Conservation (phyloP, 2,113 vertebrate species). For the Clupea harengus region DNA sequence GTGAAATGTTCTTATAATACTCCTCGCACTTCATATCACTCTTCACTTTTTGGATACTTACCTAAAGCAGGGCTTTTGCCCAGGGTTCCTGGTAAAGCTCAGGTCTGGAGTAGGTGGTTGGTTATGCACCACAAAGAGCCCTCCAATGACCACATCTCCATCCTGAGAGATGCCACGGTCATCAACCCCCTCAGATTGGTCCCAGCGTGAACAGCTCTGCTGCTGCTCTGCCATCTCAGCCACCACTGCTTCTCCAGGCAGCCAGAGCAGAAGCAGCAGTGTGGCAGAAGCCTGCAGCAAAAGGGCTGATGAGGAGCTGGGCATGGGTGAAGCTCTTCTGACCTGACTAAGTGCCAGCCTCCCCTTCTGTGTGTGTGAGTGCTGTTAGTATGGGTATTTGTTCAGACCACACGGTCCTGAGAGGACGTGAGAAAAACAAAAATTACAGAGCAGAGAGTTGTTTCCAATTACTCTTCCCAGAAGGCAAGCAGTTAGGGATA, state of each 20-base stretch:
- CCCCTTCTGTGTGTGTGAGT: neutral
- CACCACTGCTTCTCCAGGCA: neutral
- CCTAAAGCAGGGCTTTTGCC: conserved; percentile 51
- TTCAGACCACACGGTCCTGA: neutral
- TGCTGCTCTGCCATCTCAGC: conserved; percentile 24
- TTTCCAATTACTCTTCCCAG: neutral
- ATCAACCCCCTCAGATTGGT: neutral
- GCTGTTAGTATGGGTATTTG: neutral
- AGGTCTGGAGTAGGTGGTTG: conserved; percentile 42
- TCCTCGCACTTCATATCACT: neutral
- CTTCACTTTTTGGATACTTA: conserved; percentile 5
- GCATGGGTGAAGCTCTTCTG: conserved; percentile 3
- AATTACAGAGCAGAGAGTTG: neutral
- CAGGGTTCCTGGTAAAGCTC: conserved; percentile 48
- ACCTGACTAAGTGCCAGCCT: neutral
- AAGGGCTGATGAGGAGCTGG: neutral
- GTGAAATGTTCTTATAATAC: neutral
- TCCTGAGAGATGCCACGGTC: conserved; percentile 58
- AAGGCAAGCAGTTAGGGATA: conserved; percentile 28
- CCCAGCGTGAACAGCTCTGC: conserved; percentile 55
- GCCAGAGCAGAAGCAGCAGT: neutral
- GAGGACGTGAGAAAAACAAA: neutral
- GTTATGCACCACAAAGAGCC: conserved; percentile 60
- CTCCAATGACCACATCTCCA: conserved; percentile 67
- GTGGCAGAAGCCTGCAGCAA: conserved; percentile 1